Evolutionary conservation across 2,888 invertebrate genomes (phyloP).

Genomic region (Ormyrus rosae): DNA sequence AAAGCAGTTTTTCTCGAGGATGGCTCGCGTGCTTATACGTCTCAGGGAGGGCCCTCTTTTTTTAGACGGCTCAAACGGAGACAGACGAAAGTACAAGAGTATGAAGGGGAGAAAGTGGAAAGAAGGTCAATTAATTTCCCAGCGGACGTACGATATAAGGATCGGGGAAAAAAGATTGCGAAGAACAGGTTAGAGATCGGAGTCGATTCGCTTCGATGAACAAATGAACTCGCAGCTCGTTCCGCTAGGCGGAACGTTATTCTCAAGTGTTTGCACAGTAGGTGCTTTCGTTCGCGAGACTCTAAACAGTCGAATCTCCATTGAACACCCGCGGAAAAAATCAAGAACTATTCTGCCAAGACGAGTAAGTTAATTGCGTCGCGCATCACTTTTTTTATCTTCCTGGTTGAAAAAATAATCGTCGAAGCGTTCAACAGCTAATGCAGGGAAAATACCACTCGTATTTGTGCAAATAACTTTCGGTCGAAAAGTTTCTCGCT

Average conservation of each 20-base stretch:
- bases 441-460: neutral
- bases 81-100: neutral
- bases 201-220: neutral
- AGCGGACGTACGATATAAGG: slow-evolving; percentile 15
- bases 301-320: too few relatives aligned
- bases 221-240: slow-evolving; percentile 27
- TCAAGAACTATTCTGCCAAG: neutral
- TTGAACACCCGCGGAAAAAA: neutral
- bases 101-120: slow-evolving; percentile 28
- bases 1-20: slow-evolving; percentile 4
- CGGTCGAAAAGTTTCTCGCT: slow-evolving; percentile 7
- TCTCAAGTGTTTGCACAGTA: neutral
- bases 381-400: neutral
- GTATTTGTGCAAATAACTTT: slow-evolving; percentile 1
- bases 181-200: neutral
- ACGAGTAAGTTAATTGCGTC: slow-evolving; percentile 21
- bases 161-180: slow-evolving; percentile 5
- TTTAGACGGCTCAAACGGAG: slow-evolving; percentile 1
- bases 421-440: neutral
- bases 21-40: neutral
- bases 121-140: slow-evolving; percentile 59
- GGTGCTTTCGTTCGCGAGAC: too few relatives aligned
- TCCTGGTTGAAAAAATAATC: too few relatives aligned
- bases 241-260: neutral
- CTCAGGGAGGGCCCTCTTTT: neutral